phyloP scores from a whole-genome alignment of 2,888 invertebrate genomes.

The Teleogryllus oceanicus region DNA sequence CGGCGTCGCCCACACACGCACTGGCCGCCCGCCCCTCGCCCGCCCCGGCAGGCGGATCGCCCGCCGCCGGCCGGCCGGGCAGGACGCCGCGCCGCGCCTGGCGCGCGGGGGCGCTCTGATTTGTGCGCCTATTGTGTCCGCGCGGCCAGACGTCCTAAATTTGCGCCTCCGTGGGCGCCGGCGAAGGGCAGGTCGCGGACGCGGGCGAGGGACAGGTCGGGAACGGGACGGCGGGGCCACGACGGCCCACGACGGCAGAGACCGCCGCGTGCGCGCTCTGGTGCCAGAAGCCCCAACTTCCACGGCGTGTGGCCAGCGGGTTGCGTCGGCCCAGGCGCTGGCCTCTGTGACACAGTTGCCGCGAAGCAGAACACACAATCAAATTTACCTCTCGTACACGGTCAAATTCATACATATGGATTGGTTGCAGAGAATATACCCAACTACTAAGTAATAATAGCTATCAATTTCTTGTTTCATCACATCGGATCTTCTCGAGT shows the following conservation, averaged over 20 bases:
- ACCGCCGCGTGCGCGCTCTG: background rate
- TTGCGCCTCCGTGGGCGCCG: background rate
- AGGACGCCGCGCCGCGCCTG: background rate
- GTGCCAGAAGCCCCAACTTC: background rate
- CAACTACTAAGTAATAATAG: too few species aligned
- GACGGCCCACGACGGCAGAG: background rate
- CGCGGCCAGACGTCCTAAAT: background rate
- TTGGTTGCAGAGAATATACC: too few species aligned
- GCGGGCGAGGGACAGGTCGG: background rate
- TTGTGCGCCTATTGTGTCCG: background rate
- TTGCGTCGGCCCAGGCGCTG: too few species aligned
- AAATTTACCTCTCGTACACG: too few species aligned
- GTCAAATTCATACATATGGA: too few species aligned
- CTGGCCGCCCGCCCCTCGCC: background rate
- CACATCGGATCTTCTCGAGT: too few species aligned
- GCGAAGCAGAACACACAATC: too few species aligned
- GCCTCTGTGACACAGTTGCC: too few species aligned
- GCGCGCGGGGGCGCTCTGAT: background rate
- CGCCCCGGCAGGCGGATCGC: too few species aligned
- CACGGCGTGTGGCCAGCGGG: too few species aligned
- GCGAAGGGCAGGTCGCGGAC: background rate
- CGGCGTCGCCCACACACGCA: background rate
- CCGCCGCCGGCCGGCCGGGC: background rate
- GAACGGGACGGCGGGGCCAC: background rate
- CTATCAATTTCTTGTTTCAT: too few species aligned